Conservation (phyloP, 2,888 invertebrate species). For the Nomada ruficornis region DNA sequence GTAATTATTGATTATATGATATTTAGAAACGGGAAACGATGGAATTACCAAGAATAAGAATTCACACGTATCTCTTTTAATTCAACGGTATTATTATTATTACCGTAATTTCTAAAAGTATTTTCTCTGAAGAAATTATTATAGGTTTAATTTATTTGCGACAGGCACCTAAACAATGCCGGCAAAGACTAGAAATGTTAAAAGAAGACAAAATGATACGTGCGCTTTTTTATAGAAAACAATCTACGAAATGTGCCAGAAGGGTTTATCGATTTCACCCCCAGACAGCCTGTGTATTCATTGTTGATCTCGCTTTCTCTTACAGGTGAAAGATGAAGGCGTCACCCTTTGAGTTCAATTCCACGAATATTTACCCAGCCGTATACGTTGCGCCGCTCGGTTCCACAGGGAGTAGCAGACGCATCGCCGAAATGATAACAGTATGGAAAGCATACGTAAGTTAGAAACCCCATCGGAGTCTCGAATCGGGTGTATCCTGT, state of each 20-base stretch:
- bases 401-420: slow-evolving; percentile 10
- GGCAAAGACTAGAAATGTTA: not conserved
- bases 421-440: slow-evolving; percentile 18
- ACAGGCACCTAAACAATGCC: too few species aligned
- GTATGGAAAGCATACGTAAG: slow-evolving; percentile 23
- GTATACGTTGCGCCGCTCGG: slow-evolving; percentile 4
- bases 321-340: slow-evolving; percentile 18
- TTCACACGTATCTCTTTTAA: too few species aligned
- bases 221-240: not conserved
- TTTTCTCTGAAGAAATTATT: too few species aligned
- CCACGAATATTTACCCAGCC: slow-evolving; percentile 50
- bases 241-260: too few species aligned
- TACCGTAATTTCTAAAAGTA: too few species aligned
- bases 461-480: slow-evolving; percentile 25
- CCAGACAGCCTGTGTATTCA: not conserved
- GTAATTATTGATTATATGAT: too few species aligned
- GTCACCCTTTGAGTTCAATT: slow-evolving; percentile 44
- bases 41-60: too few species aligned
- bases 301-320: not conserved
- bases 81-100: too few species aligned
- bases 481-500: not conserved
- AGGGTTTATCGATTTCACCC: not conserved
- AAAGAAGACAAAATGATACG: not conserved
- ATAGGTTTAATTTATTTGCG: too few species aligned
- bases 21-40: too few species aligned